Base-by-base conservation (phyloP, 2,888 invertebrate genomes). In the Euzetes globulus region DNA sequence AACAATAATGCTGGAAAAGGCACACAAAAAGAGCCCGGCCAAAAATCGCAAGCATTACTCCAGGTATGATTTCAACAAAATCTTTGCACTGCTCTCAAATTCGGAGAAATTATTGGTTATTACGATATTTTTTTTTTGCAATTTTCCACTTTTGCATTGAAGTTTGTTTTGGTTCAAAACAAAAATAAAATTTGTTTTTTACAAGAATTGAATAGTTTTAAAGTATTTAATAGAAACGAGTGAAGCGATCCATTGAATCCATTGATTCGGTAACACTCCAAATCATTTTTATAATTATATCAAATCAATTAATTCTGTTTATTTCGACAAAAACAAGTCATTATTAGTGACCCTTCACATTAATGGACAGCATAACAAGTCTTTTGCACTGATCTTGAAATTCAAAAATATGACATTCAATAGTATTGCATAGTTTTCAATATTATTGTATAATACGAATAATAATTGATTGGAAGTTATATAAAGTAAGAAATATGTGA, bases 171-270 rank as follows among this genome's bases (percentile, higher is more conserved):
- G 2, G 27, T 19, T 19, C 1, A 15, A 27, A 27, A 29, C 27
- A 58, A 58, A 58, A 58, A 17, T 25, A 58, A 58, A 58, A 58
- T 5, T 52, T 27, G 27, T 25, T 58, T 58, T 58, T 58, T 58
- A 1, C 27, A 11, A 58, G 1, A 50, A 50, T n/a, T 19, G 5
- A n/a, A 50, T n/a, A 19, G 4, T n/a, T 50, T 50, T 5, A 19
- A 58, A 27, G 58, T 27, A 15, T 58, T 58, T 25, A 22, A 27
- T 58, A 3, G n/a, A 63, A 63, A 63, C 37, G 37, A 27, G 63
- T 63, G 15, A 60, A 60, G 60, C 60, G 60, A 63, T 63, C 15
- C 33, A 63, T 33, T 33, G 63, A 63, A 13, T 58, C 33, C 63
- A 33, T 33, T 63, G n/a, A 63, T 19, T 63, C n/a, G 63, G 29